These are phyloP conservation scores for Mionectes olivaceus DNA, from an alignment of 2,797 vertebrate species.

Conservation along the genomic window DNA sequence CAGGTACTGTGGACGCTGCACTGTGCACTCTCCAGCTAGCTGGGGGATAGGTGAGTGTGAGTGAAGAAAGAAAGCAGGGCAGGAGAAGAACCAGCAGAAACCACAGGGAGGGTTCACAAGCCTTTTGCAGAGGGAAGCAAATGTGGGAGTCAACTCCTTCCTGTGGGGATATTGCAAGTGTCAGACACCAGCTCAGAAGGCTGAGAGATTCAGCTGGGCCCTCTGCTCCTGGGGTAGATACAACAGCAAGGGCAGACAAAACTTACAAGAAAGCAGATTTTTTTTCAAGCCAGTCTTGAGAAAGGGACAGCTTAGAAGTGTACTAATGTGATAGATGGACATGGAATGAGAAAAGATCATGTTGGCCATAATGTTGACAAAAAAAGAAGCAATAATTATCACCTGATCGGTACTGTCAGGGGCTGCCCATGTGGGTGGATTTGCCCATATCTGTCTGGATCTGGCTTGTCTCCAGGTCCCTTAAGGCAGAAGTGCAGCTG, in stretches of 20 bases:
- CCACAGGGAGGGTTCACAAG: neutral
- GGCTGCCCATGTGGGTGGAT: neutral
- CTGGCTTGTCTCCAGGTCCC: neutral
- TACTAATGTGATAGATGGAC: neutral
- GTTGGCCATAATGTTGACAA: neutral
- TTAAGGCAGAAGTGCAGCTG: neutral
- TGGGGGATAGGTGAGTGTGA: neutral
- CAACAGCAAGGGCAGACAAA: neutral
- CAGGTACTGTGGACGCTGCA: neutral
- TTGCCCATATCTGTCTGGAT: neutral
- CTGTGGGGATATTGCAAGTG: fast-evolving
- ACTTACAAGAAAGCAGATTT: neutral
- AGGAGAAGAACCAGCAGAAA: neutral
- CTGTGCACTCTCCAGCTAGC: neutral
- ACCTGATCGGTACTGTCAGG: neutral
- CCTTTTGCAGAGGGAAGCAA: neutral
- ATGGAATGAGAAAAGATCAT: neutral
- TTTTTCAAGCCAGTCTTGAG: neutral
- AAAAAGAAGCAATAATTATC: neutral
- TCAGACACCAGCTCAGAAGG: neutral
- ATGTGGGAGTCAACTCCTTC: neutral
- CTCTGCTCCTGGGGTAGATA: neutral
- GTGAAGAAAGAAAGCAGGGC: neutral
- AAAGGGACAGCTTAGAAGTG: neutral
- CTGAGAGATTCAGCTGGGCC: neutral